Percentiles rank a stretch among this genome's conserved stretches.
Evolutionary conservation across 2,113 vertebrate genomes (phyloP).

Genomic region (Platichthys flesus): DNA sequence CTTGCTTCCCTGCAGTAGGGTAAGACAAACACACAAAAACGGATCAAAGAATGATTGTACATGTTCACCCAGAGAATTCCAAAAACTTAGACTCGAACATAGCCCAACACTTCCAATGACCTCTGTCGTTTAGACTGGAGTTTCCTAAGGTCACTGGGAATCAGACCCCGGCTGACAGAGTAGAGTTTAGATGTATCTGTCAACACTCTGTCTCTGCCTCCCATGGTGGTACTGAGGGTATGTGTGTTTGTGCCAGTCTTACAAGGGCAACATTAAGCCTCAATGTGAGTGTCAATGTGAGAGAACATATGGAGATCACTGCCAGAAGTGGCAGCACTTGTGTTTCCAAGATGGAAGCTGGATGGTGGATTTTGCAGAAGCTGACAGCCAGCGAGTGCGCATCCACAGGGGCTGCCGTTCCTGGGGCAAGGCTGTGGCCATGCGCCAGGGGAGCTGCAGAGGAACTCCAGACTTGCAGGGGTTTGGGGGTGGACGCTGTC

Average conservation of each 20-base stretch:
- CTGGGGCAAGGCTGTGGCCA: constrained; percentile 66
- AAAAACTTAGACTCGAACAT: constrained; percentile 39
- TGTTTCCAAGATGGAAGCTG: constrained; percentile 49
- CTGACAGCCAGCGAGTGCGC: constrained; percentile 63
- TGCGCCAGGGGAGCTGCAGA: constrained; percentile 55
- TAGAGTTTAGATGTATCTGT: constrained; percentile 71
- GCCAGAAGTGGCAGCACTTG: constrained; percentile 55
- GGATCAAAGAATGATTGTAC: constrained; percentile 14
- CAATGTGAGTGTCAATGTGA: constrained; percentile 54
- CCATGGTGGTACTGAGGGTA: constrained; percentile 64
- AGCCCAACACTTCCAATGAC: constrained; percentile 45
- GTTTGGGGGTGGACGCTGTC: constrained; percentile 71
- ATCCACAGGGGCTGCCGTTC: constrained; percentile 63
- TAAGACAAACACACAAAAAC: constrained; percentile 15
- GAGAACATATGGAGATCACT: constrained; percentile 23
- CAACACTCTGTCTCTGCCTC: constrained; percentile 56
- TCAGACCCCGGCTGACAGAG: constrained; percentile 48
- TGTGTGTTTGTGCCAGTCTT: constrained; percentile 68
- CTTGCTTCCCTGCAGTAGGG: background rate
- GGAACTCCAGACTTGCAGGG: constrained; percentile 38
- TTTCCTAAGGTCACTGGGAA: constrained; percentile 57
- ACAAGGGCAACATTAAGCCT: constrained; percentile 60
- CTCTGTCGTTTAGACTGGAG: constrained; percentile 53
- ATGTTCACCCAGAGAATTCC: constrained; percentile 11
- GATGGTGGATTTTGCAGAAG: constrained; percentile 48